phyloP scores from a whole-genome alignment of 2,113 vertebrate genomes.

The Sarotherodon lohbergeri region DNA sequence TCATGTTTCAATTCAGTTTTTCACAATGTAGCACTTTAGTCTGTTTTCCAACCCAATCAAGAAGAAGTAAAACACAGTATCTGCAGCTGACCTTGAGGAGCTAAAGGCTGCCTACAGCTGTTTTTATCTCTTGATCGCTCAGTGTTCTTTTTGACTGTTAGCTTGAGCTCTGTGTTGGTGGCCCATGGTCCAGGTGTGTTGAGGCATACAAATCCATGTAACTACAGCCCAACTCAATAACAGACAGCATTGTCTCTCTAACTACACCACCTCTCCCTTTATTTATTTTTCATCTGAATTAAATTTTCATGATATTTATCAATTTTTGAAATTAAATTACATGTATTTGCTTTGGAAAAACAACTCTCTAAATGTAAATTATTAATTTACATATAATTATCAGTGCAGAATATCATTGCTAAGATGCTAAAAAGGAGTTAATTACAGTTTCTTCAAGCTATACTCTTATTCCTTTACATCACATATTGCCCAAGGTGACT shows the following conservation, averaged over 20 bases:
- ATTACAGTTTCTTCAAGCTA: background rate
- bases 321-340: background rate
- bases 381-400: background rate
- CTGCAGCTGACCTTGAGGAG: background rate
- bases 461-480: background rate
- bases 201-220: background rate
- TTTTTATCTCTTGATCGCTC: background rate
- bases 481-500: background rate
- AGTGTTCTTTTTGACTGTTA: background rate
- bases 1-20: background rate
- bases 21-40: background rate
- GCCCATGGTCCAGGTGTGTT: background rate
- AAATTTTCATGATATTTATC: background rate
- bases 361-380: background rate
- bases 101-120: background rate
- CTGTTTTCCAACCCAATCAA: background rate
- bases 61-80: background rate
- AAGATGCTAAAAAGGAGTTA: background rate
- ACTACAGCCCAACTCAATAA: background rate
- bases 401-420: background rate
- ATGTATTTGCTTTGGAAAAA: background rate
- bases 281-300: background rate
- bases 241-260: background rate
- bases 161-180: background rate
- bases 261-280: background rate